Evolutionary conservation across 2,888 invertebrate species (phyloP).

Genomic region (Drosophila ezoana): DNA sequence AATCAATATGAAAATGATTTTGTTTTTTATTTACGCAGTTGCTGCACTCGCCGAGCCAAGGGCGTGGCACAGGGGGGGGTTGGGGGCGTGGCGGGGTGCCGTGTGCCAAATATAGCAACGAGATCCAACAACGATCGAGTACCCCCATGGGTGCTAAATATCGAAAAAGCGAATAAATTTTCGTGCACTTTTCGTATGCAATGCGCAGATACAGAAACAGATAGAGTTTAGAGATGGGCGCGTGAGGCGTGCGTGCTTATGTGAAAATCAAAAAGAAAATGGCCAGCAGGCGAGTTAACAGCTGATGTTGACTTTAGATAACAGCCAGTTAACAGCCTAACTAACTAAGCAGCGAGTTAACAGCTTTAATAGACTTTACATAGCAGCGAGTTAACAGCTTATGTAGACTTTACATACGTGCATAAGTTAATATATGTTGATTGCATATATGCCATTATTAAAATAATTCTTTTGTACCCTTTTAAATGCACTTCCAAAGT

Average conservation of each 20-base stretch:
- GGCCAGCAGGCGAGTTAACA: too few species aligned
- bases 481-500: too few species aligned
- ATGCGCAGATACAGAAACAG: slow-evolving; percentile 39
- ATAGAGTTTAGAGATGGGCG: slow-evolving; percentile 30
- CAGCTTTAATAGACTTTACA: too few species aligned
- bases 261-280: too few species aligned
- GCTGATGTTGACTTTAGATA: too few species aligned
- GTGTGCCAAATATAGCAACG: slow-evolving; percentile 57
- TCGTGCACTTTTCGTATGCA: slow-evolving; percentile 59
- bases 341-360: too few species aligned
- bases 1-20: slow-evolving; percentile 53
- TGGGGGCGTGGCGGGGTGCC: slow-evolving; percentile 7
- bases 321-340: too few species aligned
- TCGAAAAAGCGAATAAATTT: slow-evolving; percentile 74
- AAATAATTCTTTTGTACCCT: too few species aligned
- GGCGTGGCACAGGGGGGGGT: not conserved
- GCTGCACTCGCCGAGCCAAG: not conserved
- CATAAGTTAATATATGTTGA: too few species aligned
- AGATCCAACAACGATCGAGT: slow-evolving; percentile 51
- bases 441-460: too few species aligned
- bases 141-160: slow-evolving; percentile 78
- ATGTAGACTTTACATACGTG: too few species aligned
- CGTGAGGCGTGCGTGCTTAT: slow-evolving; percentile 18
- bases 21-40: slow-evolving; percentile 20
- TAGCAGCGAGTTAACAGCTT: too few species aligned